Conservation (phyloP, 2,113 vertebrate genomes). For the Podiceps cristatus region DNA sequence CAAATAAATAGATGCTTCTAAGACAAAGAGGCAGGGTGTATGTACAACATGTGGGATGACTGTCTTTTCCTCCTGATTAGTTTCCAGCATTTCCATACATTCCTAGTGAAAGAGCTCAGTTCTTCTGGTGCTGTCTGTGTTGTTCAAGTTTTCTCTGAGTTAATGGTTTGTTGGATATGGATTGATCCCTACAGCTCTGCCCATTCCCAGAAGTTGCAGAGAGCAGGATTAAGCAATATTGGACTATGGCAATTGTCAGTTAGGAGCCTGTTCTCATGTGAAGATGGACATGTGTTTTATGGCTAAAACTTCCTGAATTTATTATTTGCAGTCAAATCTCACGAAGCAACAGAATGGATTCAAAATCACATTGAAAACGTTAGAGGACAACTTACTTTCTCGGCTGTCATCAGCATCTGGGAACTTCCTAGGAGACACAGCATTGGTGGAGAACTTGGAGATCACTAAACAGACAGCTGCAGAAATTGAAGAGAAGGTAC, state of each 20-base stretch:
- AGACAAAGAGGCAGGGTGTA: not conserved
- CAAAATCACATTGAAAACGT: slow-evolving; percentile 94
- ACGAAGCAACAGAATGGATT: slow-evolving; percentile 95
- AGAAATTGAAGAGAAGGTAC: slow-evolving; percentile 91
- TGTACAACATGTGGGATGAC: not conserved
- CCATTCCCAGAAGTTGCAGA: not conserved
- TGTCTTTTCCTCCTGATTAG: not conserved
- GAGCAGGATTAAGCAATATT: not conserved
- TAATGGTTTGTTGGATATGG: not conserved
- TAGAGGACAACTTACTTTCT: slow-evolving; percentile 93
- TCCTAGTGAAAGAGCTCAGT: not conserved
- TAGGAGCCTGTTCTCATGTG: not conserved
- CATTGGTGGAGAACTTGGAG: slow-evolving; percentile 92
- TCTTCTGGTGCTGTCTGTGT: not conserved
- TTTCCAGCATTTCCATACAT: not conserved
- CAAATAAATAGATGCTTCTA: not conserved
- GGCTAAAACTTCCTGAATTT: not conserved
- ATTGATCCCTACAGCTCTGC: not conserved
- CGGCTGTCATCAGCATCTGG: slow-evolving; percentile 92
- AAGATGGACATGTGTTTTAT: rapidly evolving
- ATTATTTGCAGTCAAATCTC: slow-evolving; percentile 85
- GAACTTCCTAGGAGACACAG: slow-evolving; percentile 91
- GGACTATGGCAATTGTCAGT: not conserved
- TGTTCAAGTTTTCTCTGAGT: not conserved
- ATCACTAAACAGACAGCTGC: slow-evolving; percentile 90